Percentiles rank a stretch among this genome's conserved stretches.
phyloP scores from a whole-genome alignment of 2,113 vertebrate genomes.

The Myanophis thanlyinensis region DNA sequence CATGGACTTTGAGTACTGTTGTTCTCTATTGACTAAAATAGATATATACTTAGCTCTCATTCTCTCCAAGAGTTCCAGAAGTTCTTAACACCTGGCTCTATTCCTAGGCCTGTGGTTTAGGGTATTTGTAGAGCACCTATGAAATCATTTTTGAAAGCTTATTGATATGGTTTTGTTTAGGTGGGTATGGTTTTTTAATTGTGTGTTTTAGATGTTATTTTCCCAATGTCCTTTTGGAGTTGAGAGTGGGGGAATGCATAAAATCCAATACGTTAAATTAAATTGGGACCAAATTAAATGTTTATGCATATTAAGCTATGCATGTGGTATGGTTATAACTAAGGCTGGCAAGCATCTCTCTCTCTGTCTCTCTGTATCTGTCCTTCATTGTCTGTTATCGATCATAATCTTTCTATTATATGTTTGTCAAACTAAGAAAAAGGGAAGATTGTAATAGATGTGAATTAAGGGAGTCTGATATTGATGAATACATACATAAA shows the following conservation, averaged over 20 bases:
- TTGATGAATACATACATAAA: not conserved
- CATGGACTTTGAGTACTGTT: not conserved
- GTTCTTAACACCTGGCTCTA: not conserved
- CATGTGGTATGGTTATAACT: not conserved
- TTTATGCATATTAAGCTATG: not conserved
- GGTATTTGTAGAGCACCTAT: not conserved
- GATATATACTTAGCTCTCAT: not conserved
- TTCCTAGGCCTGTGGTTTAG: not conserved
- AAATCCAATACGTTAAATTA: not conserved
- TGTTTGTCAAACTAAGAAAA: not conserved
- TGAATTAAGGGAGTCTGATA: not conserved
- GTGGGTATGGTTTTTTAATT: not conserved
- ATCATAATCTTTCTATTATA: not conserved
- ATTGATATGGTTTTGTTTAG: not conserved
- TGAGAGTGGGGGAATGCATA: not conserved
- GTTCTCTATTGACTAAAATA: not conserved
- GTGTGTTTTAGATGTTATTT: not conserved
- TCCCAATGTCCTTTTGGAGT: not conserved
- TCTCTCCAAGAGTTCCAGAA: not conserved
- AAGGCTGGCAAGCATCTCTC: not conserved
- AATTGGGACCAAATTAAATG: not conserved
- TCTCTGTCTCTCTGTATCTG: not conserved
- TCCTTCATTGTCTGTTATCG: not conserved
- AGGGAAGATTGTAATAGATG: not conserved
- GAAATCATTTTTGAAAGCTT: not conserved